Conservation (phyloP, 2,888 invertebrate species). For the Drosophila neotestacea region DNA sequence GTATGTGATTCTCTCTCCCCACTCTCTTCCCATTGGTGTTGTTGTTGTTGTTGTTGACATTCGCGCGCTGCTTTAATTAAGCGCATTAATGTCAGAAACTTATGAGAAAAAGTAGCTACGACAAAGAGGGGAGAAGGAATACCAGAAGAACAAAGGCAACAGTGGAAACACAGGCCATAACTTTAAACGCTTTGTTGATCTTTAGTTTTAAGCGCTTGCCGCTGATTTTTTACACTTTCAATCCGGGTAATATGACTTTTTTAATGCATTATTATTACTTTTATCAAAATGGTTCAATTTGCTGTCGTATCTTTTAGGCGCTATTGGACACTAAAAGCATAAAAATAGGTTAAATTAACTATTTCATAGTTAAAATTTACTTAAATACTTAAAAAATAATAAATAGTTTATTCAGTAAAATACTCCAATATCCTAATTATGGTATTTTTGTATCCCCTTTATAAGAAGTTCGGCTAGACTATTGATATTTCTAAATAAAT, state of each 20-base stretch:
- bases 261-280: neutral
- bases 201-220: slow-evolving; percentile 60
- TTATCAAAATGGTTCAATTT: neutral
- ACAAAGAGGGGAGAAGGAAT: slow-evolving; percentile 21
- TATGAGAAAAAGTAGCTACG: slow-evolving; percentile 53
- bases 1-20: slow-evolving; percentile 24
- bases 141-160: slow-evolving; percentile 21
- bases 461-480: too few species aligned
- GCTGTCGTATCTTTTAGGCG: neutral
- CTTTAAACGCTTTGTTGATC: slow-evolving; percentile 75
- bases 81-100: slow-evolving; percentile 79
- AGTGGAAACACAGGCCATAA: slow-evolving; percentile 58
- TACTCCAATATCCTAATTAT: too few species aligned
- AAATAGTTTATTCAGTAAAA: too few species aligned
- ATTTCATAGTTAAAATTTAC: too few species aligned
- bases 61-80: slow-evolving; percentile 75
- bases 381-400: too few species aligned
- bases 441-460: too few species aligned
- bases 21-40: slow-evolving; percentile 12
- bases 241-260: slow-evolving; percentile 5
- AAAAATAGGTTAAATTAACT: too few species aligned
- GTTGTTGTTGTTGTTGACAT: slow-evolving; percentile 57
- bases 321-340: too few species aligned
- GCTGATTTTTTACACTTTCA: slow-evolving; percentile 32
- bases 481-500: too few species aligned